These are phyloP conservation scores for Neoitamus cyanurus DNA, from an alignment of 2,888 invertebrate genomes.

Conservation along the genomic window DNA sequence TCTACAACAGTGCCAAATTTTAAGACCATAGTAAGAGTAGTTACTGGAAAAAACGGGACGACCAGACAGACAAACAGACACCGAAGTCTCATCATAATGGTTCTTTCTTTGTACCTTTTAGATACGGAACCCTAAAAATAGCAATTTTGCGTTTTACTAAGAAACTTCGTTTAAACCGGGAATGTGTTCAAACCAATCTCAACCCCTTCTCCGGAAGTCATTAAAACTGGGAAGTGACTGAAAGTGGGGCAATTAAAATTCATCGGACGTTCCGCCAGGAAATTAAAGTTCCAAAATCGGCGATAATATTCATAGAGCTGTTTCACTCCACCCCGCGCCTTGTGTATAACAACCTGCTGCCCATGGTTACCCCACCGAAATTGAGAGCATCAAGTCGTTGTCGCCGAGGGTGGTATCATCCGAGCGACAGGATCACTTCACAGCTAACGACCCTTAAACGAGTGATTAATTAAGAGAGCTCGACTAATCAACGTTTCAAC, in stretches of 20 bases:
- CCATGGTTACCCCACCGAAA: neutral
- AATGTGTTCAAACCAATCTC: too few species aligned
- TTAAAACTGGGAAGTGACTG: neutral
- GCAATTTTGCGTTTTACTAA: too few species aligned
- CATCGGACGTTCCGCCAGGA: neutral
- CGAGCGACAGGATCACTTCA: neutral
- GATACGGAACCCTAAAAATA: too few species aligned
- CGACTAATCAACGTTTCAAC: constrained; percentile 38
- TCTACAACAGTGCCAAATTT: too few species aligned
- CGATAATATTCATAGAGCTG: neutral
- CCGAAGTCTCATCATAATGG: too few species aligned
- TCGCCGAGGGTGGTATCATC: neutral
- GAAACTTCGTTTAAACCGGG: too few species aligned
- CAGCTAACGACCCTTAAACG: constrained; percentile 36
- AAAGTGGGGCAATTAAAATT: neutral
- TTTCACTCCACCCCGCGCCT: neutral
- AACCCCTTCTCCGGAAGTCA: too few species aligned
- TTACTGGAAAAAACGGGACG: too few species aligned
- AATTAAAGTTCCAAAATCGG: neutral
- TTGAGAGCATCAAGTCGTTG: neutral
- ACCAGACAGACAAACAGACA: too few species aligned
- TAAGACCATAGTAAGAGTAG: too few species aligned
- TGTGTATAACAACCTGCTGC: neutral
- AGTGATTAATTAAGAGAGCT: constrained; percentile 38
- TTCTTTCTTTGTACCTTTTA: too few species aligned